Base-by-base conservation (phyloP, 2,113 vertebrate genomes). In the Callospermophilus lateralis region DNA sequence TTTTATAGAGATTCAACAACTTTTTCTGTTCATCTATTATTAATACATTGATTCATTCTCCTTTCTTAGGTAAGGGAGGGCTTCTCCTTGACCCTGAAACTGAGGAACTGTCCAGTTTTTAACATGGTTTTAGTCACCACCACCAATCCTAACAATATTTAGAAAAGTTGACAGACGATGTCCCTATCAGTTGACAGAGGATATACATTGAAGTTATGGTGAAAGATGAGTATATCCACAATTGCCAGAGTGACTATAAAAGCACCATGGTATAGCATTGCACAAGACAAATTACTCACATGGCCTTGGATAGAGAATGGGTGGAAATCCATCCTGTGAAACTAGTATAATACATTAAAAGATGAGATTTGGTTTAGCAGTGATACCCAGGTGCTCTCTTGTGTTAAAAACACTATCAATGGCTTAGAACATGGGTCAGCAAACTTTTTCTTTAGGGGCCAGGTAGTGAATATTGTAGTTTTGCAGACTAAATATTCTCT, bases 381-480 rank as follows among this genome's bases (percentile, higher is more conserved):
- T 81, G 68, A 65, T 58, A 45, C 42, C 39, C 55, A 72, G 16
- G 0, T 83, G 16, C 32, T 48, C 37, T 72, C 16, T 90, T 58
- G 76, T 89, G 15, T 85, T 73, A 76, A 16, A 91, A 83, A 85
- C 4, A 37, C 15, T 48, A 13, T 89, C 13, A 53, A 12, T 67
- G 11, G 13, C 32, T 37, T 72, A 79, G 1, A 83, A 15, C 10
- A 63, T 12, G 8, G 51, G 28, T 73, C 34, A 81, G 15, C 6
- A 89, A 45, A 73, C 32, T 37, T 70, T 72, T 81, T 67, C 67
- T 17, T 6, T 72, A 51, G 83, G 30, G 39, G 28, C 19, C 26
- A 95, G 34, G 51, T 11, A 68, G 8, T 68, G 77, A 89, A 20
- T 87, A 26, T 84, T 86, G 81, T 93, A 70, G 84, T 22, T 92